A percentile compares a stretch with the other conserved stretches of the same genome.
phyloP scores from a whole-genome alignment of 2,113 vertebrate genomes.

The human region DNA sequence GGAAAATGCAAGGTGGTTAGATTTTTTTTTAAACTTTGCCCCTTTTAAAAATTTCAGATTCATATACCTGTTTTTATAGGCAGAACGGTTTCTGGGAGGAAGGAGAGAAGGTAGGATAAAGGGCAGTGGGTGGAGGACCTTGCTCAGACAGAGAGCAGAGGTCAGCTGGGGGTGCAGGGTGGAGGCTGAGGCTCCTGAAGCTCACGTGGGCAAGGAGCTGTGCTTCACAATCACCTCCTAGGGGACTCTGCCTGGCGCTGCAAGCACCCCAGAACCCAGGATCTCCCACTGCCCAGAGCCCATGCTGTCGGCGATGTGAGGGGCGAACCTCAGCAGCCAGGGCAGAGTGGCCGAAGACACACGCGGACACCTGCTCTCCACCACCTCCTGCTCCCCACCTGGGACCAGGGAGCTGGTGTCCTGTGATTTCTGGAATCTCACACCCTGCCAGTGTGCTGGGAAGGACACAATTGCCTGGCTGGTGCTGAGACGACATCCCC shows the following conservation, averaged over 20 bases:
- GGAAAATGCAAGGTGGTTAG: too few relatives aligned
- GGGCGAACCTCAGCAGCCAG: neutral
- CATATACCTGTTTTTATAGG: neutral
- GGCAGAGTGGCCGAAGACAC: rapidly evolving
- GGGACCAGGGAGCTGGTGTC: neutral
- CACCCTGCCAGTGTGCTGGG: neutral
- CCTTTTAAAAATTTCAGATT: neutral
- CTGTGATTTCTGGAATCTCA: neutral
- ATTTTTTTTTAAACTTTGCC: neutral
- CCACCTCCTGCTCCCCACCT: neutral
- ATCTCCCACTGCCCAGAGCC: neutral
- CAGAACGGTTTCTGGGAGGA: neutral
- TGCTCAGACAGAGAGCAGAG: neutral
- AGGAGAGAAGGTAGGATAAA: neutral
- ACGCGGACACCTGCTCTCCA: rapidly evolving
- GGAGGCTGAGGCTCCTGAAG: neutral
- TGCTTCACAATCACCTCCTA: too few relatives aligned
- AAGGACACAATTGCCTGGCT: neutral
- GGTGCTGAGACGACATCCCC: neutral
- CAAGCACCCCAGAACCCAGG: neutral
- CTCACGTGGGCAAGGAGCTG: neutral
- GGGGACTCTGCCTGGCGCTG: neutral
- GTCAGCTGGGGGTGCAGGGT: neutral
- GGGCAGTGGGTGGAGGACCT: neutral
- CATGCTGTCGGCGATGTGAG: rapidly evolving